Percentiles rank a stretch among this genome's conserved stretches.
These are phyloP conservation scores for Rotaria magnacalcarata DNA, from an alignment of 2,888 invertebrate species.

Conservation along the genomic window DNA sequence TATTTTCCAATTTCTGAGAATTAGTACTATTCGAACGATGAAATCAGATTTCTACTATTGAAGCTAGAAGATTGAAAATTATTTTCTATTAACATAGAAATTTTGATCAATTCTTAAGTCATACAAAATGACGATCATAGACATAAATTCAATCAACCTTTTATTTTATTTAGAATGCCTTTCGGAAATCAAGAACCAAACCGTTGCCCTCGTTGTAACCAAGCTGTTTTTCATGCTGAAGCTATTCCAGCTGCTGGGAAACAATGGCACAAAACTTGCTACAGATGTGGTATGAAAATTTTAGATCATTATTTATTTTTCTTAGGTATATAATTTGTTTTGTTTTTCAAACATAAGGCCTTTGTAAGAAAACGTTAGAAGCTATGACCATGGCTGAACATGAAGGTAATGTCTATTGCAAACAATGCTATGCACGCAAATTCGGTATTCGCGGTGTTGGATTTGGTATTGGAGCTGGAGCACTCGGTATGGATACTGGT, in stretches of 20 bases:
- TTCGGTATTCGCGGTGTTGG: not conserved
- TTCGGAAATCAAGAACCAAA: not conserved
- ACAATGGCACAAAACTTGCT: slow-evolving; percentile 14
- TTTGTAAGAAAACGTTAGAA: slow-evolving; percentile 23
- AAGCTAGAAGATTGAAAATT: no score
- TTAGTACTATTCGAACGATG: no score
- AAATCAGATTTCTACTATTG: no score
- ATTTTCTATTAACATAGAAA: no score
- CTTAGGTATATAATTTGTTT: not conserved
- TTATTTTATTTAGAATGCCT: not conserved
- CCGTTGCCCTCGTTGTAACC: not conserved
- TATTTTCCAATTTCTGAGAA: not conserved
- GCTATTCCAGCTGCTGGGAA: not conserved
- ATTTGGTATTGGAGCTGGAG: slow-evolving; percentile 43
- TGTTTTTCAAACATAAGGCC: not conserved
- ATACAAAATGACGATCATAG: no score
- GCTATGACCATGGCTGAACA: slow-evolving; percentile 24
- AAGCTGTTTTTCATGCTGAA: slow-evolving; percentile 17
- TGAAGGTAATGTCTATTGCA: slow-evolving; percentile 13
- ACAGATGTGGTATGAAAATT: not conserved
- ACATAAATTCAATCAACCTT: no score
- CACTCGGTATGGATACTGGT: slow-evolving; percentile 42
- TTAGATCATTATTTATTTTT: not conserved
- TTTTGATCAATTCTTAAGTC: no score
- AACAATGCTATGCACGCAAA: slow-evolving; percentile 20